phyloP scores from a whole-genome alignment of 1,140 invertebrate genomes.

The Eubasilissa regina region DNA sequence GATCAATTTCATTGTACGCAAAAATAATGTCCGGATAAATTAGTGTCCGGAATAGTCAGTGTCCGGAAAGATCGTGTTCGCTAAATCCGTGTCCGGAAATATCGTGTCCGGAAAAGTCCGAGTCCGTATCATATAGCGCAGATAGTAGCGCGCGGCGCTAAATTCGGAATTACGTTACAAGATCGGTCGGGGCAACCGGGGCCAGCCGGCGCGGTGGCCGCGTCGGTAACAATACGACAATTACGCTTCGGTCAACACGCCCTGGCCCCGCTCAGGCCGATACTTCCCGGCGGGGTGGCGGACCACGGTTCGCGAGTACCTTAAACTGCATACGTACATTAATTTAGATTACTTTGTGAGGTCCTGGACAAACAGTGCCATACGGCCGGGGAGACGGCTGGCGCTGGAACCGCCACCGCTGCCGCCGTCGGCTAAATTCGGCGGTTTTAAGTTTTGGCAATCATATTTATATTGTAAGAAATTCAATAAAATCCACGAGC shows the following conservation, averaged over 20 bases:
- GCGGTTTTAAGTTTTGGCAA: background rate
- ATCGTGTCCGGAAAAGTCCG: too few species aligned
- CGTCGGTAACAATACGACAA: conserved; percentile 48
- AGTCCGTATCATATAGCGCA: too few species aligned
- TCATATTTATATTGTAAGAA: too few species aligned
- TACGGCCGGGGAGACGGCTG: conserved; percentile 11
- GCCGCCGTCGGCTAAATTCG: background rate
- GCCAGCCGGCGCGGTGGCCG: conserved; percentile 3
- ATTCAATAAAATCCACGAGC: too few species aligned
- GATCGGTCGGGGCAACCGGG: conserved; percentile 11
- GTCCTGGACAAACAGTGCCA: conserved; percentile 42
- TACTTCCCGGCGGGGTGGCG: background rate
- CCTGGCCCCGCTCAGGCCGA: background rate
- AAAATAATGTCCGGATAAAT: too few species aligned
- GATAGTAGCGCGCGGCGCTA: too few species aligned
- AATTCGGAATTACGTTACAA: conserved; percentile 45
- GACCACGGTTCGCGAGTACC: conserved; percentile 6
- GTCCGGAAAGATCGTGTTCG: too few species aligned
- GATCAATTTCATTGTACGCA: too few species aligned
- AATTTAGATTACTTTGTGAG: conserved; percentile 54
- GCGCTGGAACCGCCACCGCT: background rate
- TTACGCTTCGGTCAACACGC: conserved; percentile 50
- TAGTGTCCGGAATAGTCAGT: too few species aligned
- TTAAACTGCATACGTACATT: conserved; percentile 51
- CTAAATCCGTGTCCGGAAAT: too few species aligned